Conservation (phyloP, 2,113 vertebrate genomes). For the Scomber japonicus region DNA sequence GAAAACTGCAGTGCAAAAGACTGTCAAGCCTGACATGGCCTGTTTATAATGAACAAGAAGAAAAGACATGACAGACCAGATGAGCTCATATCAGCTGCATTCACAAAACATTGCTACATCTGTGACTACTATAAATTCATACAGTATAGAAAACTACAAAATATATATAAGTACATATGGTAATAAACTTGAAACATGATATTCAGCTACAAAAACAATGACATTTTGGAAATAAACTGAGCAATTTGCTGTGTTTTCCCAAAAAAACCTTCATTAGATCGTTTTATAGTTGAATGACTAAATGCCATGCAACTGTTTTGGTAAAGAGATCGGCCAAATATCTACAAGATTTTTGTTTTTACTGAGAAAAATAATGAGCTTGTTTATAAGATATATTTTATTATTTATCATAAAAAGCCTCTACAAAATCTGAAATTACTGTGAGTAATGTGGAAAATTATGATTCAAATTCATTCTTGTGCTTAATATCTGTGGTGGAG, state of each 20-base stretch:
- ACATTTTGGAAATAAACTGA: slow-evolving; percentile 16
- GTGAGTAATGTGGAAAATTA: slow-evolving; percentile 52
- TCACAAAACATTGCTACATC: slow-evolving; percentile 7
- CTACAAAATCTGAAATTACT: slow-evolving; percentile 49
- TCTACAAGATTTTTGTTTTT: slow-evolving; percentile 51
- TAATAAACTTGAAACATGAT: not conserved
- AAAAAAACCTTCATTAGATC: slow-evolving; percentile 48
- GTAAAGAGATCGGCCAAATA: slow-evolving; percentile 48
- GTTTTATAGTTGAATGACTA: slow-evolving; percentile 60
- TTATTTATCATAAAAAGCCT: slow-evolving; percentile 58
- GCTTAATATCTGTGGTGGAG: slow-evolving; percentile 27
- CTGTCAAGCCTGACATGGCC: slow-evolving; percentile 47
- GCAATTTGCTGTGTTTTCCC: slow-evolving; percentile 31
- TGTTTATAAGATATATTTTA: slow-evolving; percentile 64
- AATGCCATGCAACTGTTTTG: slow-evolving; percentile 37
- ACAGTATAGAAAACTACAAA: not conserved
- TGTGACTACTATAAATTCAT: not conserved
- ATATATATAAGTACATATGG: not conserved
- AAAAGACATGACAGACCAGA: slow-evolving; percentile 50
- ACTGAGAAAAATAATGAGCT: slow-evolving; percentile 73
- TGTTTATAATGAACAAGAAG: slow-evolving; percentile 67
- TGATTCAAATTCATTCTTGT: slow-evolving; percentile 40
- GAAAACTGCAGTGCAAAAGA: slow-evolving; percentile 40
- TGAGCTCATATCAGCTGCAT: slow-evolving; percentile 43
- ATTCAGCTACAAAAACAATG: slow-evolving; percentile 1